Percentiles rank a stretch among this genome's conserved stretches.
phyloP scores from a whole-genome alignment of 2,888 invertebrate genomes.

The Drosophila cyrtoloma region DNA sequence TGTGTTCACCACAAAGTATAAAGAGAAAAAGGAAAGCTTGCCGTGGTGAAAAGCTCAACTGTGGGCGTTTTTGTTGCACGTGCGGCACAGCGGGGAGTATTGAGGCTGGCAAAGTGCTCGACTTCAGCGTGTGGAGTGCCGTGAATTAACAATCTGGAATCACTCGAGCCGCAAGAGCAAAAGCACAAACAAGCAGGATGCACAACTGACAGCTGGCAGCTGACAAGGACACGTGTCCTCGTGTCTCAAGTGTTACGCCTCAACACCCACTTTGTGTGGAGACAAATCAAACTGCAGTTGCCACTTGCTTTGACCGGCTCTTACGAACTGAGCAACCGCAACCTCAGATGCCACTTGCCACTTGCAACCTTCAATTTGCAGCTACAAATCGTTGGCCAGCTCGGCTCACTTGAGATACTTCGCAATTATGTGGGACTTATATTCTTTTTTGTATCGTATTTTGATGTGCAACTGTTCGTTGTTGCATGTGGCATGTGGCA shows the following conservation, averaged over 20 bases:
- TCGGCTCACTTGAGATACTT: background rate
- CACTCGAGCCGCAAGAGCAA: background rate
- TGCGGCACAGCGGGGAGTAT: background rate
- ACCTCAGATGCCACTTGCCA: background rate
- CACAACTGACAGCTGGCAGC: background rate
- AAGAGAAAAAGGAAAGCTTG: background rate
- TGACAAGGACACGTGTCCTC: background rate
- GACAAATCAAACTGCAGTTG: slow-evolving; percentile 20
- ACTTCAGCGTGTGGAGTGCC: background rate
- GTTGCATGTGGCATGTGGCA: background rate
- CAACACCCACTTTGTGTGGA: slow-evolving; percentile 18
- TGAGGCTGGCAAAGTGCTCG: background rate
- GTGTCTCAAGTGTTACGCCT: background rate
- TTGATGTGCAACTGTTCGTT: background rate
- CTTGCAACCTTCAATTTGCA: background rate
- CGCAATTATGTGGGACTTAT: slow-evolving; percentile 2
- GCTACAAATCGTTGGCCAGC: background rate
- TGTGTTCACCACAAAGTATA: background rate
- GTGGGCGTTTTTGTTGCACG: background rate
- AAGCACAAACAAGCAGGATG: background rate
- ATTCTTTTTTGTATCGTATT: background rate
- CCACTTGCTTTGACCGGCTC: background rate
- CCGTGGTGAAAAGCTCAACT: slow-evolving; percentile 11
- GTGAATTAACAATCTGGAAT: slow-evolving; percentile 12
- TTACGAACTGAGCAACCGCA: background rate